Percentiles rank a stretch among this genome's conserved stretches.
Conservation (phyloP, 2,888 invertebrate species). For the Suillia variegata region DNA sequence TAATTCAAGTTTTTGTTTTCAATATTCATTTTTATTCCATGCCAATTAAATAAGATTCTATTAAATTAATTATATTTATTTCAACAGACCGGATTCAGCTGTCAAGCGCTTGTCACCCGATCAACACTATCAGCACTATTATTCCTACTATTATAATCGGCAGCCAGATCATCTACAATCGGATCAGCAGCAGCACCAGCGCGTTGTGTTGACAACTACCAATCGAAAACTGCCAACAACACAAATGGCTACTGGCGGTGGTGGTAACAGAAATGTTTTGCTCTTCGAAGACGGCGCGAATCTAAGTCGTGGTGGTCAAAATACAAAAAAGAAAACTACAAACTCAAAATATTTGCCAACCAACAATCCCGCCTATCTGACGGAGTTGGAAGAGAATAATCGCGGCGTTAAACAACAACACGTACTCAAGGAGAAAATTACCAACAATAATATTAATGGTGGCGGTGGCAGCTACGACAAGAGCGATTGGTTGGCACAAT, state of each 20-base stretch:
- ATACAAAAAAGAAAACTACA: neutral
- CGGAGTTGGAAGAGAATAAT: slow-evolving; percentile 21
- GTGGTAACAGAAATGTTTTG: too few species aligned
- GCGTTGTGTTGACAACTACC: too few species aligned
- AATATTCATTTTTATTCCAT: neutral
- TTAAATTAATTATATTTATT: neutral
- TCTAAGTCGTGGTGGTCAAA: neutral
- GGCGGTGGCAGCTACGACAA: slow-evolving; percentile 29
- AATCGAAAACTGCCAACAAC: slow-evolving; percentile 16
- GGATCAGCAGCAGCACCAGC: too few species aligned
- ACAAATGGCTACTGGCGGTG: slow-evolving; percentile 16
- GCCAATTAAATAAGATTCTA: too few species aligned
- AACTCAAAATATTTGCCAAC: neutral
- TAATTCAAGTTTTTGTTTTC: neutral
- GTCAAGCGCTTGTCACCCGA: slow-evolving; percentile 31
- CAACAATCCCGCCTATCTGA: neutral
- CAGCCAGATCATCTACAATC: slow-evolving; percentile 22
- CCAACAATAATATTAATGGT: slow-evolving; percentile 38
- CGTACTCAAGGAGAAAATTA: slow-evolving; percentile 38
- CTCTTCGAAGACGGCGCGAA: neutral
- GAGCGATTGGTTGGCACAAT: slow-evolving; percentile 35
- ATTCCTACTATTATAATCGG: slow-evolving; percentile 50
- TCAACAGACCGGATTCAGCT: slow-evolving; percentile 32
- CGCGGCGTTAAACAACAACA: slow-evolving; percentile 29
- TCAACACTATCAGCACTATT: slow-evolving; percentile 49